A percentile compares a stretch with the other conserved stretches of the same genome.
Conservation (phyloP, 2,113 vertebrate genomes). For the Empidonax alnorum region DNA sequence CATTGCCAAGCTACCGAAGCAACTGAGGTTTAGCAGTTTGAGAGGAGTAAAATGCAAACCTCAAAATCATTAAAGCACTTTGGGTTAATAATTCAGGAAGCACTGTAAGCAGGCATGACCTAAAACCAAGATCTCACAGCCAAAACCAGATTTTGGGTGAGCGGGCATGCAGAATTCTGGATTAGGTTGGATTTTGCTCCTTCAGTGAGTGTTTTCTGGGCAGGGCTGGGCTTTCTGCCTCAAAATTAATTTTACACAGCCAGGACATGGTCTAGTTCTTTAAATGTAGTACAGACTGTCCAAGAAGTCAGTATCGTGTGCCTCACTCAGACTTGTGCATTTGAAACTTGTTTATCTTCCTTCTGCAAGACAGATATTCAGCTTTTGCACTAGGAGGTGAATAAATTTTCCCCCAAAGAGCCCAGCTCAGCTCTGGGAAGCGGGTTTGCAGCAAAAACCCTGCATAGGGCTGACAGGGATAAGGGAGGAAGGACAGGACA, state of each 20-base stretch:
- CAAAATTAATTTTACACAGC: background rate
- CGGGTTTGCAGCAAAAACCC: background rate
- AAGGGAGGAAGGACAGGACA: background rate
- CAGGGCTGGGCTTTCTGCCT: background rate
- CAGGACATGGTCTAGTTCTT: background rate
- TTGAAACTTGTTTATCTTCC: background rate
- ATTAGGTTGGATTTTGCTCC: background rate
- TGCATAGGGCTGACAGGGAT: background rate
- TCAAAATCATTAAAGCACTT: background rate
- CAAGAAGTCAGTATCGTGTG: background rate
- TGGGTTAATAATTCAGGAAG: background rate
- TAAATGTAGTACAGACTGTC: background rate
- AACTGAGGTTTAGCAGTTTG: background rate
- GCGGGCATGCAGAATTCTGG: background rate
- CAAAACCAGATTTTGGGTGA: background rate
- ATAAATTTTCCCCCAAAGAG: background rate
- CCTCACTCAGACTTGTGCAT: background rate
- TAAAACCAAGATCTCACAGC: background rate
- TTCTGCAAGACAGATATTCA: background rate
- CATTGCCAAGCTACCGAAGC: background rate
- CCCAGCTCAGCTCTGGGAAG: background rate
- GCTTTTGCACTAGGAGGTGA: background rate
- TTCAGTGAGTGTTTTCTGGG: background rate
- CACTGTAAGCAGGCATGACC: background rate
- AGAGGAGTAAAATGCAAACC: background rate